Conservation (phyloP, 2,113 vertebrate genomes). For the Gobiocypris rarus region DNA sequence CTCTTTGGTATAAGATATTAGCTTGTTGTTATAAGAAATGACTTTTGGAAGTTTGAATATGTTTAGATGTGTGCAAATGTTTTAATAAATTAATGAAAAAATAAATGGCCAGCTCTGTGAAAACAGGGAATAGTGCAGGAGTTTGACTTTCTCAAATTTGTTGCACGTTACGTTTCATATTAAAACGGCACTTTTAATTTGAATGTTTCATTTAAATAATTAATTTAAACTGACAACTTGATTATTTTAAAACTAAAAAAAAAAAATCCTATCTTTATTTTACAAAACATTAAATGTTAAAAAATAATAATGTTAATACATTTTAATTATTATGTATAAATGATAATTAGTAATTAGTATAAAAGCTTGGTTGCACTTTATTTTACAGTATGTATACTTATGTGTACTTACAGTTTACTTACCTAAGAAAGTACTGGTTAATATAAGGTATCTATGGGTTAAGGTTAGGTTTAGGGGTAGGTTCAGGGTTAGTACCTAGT, state of each 20-base stretch:
- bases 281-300: background rate
- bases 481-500: no score
- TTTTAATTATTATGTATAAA: background rate
- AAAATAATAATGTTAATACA: background rate
- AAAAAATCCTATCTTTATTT: background rate
- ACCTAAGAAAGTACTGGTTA: no score
- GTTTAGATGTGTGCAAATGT: background rate
- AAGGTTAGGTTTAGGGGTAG: no score
- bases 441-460: no score
- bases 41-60: background rate
- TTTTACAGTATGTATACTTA: no score
- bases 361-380: no score
- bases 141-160: background rate
- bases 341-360: background rate
- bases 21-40: background rate
- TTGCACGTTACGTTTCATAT: background rate
- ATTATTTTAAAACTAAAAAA: no score
- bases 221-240: background rate
- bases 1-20: background rate
- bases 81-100: no score
- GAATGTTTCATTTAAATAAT: background rate
- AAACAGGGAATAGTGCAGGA: background rate
- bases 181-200: background rate
- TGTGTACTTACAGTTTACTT: no score
- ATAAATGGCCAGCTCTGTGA: no score